These are phyloP conservation scores for Trimorus sp. DNA, from an alignment of 2,888 invertebrate genomes.

Conservation along the genomic window DNA sequence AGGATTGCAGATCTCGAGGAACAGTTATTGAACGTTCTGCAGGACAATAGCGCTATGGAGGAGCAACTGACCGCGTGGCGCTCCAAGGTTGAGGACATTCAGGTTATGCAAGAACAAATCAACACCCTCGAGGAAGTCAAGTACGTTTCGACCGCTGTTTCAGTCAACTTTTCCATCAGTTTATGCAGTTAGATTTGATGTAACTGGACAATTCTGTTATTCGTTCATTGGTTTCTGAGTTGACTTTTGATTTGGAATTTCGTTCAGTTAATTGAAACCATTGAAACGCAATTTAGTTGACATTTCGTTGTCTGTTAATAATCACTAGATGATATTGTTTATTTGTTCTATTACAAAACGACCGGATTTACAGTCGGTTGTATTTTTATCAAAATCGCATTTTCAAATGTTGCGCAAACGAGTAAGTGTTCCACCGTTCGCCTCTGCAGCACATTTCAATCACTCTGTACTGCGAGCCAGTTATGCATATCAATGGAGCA, in stretches of 20 bases:
- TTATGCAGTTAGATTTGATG: no score
- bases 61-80: slow-evolving; percentile 86
- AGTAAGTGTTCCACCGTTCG: slow-evolving; percentile 37
- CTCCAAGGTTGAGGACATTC: slow-evolving; percentile 89
- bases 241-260: no score
- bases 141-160: slow-evolving; percentile 82
- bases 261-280: no score
- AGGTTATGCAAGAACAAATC: slow-evolving; percentile 92
- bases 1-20: slow-evolving; percentile 89
- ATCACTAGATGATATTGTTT: slow-evolving; percentile 32
- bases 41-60: slow-evolving; percentile 88
- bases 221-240: no score
- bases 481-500: neutral
- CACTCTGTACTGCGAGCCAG: slow-evolving; percentile 1
- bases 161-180: no score
- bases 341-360: slow-evolving; percentile 45
- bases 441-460: slow-evolving; percentile 24
- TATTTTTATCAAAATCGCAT: slow-evolving; percentile 63
- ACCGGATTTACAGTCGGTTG: slow-evolving; percentile 54
- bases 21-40: slow-evolving; percentile 87
- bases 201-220: no score
- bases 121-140: slow-evolving; percentile 92
- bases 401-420: slow-evolving; percentile 57
- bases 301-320: neutral
- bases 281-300: no score